These are phyloP conservation scores for Bedellia somnulentella DNA, from an alignment of 2,888 invertebrate species.

Conservation along the genomic window DNA sequence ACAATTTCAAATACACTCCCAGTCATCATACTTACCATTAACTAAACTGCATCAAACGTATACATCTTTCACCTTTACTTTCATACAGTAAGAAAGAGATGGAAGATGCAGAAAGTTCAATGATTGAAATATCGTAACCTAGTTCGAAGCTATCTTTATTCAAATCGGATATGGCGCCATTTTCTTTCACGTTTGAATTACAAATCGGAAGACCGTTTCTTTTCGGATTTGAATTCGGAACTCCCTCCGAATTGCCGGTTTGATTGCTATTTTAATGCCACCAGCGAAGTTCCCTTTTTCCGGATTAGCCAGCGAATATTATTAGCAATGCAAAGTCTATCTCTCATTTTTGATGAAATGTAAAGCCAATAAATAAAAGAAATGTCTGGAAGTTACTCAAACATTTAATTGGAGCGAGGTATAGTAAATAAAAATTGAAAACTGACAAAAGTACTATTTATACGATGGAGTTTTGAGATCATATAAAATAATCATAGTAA, in stretches of 20 bases:
- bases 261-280: slow-evolving; percentile 51
- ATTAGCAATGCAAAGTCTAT: slow-evolving; percentile 1
- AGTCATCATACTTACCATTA: too few species aligned
- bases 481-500: too few species aligned
- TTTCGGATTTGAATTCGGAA: slow-evolving; percentile 40
- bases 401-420: not conserved
- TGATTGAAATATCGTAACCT: too few species aligned
- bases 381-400: not conserved
- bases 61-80: too few species aligned
- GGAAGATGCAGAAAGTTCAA: too few species aligned
- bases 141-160: too few species aligned
- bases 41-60: too few species aligned
- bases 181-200: slow-evolving; percentile 52
- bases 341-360: slow-evolving; percentile 15
- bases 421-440: too few species aligned
- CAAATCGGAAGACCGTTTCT: slow-evolving; percentile 50
- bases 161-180: slow-evolving; percentile 41
- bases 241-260: slow-evolving; percentile 45
- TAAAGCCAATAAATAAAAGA: slow-evolving; percentile 1
- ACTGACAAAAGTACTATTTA: too few species aligned
- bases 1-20: too few species aligned
- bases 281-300: slow-evolving; percentile 28
- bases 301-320: slow-evolving; percentile 18
- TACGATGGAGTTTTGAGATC: too few species aligned
- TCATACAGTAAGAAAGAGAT: too few species aligned